phyloP scores from a whole-genome alignment of 2,888 invertebrate species.

The Pasiphila rectangulata region DNA sequence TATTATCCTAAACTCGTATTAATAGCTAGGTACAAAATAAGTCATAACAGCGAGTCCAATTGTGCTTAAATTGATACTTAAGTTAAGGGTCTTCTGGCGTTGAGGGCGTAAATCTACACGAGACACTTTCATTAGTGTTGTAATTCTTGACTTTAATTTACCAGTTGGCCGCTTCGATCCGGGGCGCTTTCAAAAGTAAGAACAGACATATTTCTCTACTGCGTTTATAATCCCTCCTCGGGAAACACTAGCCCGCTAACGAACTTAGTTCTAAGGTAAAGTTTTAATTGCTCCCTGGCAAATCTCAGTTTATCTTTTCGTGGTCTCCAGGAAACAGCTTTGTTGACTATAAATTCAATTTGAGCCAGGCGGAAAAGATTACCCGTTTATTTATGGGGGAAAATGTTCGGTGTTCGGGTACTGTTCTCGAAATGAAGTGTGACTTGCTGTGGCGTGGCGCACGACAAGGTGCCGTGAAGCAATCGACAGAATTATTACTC shows the following conservation, averaged over 20 bases:
- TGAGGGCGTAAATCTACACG: conserved; percentile 47
- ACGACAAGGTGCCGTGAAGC: conserved; percentile 30
- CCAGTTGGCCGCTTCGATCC: conserved; percentile 58
- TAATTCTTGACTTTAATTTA: conserved; percentile 58
- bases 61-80: conserved; percentile 33
- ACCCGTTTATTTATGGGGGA: conserved; percentile 48
- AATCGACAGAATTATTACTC: conserved; percentile 4
- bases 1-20: too few species aligned
- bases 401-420: conserved; percentile 33
- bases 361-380: conserved; percentile 61
- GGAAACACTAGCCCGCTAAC: conserved; percentile 69
- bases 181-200: conserved; percentile 58
- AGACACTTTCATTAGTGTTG: conserved; percentile 55
- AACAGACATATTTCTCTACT: conserved; percentile 63
- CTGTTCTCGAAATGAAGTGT: conserved; percentile 35
- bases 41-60: too few species aligned
- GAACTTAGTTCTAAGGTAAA: conserved; percentile 77
- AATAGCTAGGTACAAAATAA: too few species aligned
- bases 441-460: conserved; percentile 36
- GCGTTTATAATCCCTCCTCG: conserved; percentile 60
- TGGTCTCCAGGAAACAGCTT: conserved; percentile 66
- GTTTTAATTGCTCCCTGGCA: conserved; percentile 78
- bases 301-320: conserved; percentile 78
- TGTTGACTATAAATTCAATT: conserved; percentile 77
- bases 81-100: conserved; percentile 32